Evolutionary conservation across 2,113 vertebrate genomes (phyloP), one percentile per base, ranked within the genome.

Genomic region (Scomber japonicus): DNA sequence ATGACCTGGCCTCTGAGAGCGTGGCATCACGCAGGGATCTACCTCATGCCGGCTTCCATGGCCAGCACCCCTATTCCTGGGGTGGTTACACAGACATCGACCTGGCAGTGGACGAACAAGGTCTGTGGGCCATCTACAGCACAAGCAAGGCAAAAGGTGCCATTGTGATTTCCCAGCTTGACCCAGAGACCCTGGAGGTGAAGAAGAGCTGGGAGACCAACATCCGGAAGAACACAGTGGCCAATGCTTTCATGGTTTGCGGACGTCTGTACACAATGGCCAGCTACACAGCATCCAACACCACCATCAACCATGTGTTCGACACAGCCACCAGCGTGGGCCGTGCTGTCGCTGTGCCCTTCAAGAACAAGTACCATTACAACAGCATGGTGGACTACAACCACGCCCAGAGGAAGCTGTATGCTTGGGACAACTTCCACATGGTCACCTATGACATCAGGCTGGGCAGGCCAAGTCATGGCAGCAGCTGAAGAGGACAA

Each of bases 361-460:
- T 99, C 49, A 92, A 94, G 91, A 99, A 97, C 88, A 95, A 87
- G 75, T 97, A 97, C 83, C 89, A 84, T n/a, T 99, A 99, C 88
- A 96, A 93, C 94, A 98, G 97, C 93, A 98, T 97, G 97, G 69
- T 97, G 24, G 97, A 99, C 91, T 99, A 98, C 89, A 98, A 97
- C 92, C 96, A 96, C 0, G 77, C 84, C 3, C 95, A 96, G 93
- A 96, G 89, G 91, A 97, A 94, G 94, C 95, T 98, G 70, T 96
- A 95, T 0, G 95, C 96, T 49, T 99, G 97, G 98, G 97, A 98
- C 93, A 98, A 96, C 90, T 97, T 95, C 94, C 96, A 97, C 92
- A 97, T 98, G 95, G 96, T 98, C 70, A 94, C 96, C 84, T 99
- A 97, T 51, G 95, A 97, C 2, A 11, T 97, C 65, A 95, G 88